Evolutionary conservation across 2,797 vertebrate species (phyloP).

Genomic region (Periophthalmus magnuspinnatus): DNA sequence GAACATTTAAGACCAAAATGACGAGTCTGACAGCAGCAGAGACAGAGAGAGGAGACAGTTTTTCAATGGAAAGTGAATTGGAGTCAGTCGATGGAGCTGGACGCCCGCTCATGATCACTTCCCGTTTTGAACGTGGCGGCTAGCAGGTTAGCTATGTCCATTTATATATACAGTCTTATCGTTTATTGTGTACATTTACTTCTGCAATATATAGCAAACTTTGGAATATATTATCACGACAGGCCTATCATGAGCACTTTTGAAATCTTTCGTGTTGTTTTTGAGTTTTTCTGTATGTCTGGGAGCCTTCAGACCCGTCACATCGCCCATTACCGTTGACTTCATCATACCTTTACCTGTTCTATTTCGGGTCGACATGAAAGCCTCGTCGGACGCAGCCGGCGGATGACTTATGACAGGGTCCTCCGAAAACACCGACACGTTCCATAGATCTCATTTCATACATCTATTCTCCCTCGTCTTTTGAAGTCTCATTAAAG

Average conservation of each 20-base stretch:
- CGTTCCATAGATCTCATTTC: conserved; percentile 10
- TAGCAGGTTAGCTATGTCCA: no score
- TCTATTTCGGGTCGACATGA: background rate
- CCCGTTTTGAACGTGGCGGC: no score
- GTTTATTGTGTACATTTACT: no score
- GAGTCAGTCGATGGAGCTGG: no score
- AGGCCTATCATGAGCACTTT: background rate
- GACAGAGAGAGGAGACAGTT: no score
- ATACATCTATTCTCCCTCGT: background rate
- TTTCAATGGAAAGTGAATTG: no score
- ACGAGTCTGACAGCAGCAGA: no score
- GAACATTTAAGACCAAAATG: no score
- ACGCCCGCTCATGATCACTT: no score
- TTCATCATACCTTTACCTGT: background rate
- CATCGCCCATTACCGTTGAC: background rate
- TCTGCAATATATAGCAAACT: no score
- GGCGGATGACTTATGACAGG: background rate
- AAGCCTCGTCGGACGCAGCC: background rate
- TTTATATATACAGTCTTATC: no score
- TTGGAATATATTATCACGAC: no score
- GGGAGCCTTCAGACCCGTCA: background rate
- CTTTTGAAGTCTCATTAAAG: conserved; percentile 25
- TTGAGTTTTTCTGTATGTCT: background rate
- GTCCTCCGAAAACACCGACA: conserved; percentile 9
- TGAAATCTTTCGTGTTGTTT: background rate